Evolutionary conservation across 2,888 invertebrate genomes (phyloP).

Genomic region (Tillus elongatus): DNA sequence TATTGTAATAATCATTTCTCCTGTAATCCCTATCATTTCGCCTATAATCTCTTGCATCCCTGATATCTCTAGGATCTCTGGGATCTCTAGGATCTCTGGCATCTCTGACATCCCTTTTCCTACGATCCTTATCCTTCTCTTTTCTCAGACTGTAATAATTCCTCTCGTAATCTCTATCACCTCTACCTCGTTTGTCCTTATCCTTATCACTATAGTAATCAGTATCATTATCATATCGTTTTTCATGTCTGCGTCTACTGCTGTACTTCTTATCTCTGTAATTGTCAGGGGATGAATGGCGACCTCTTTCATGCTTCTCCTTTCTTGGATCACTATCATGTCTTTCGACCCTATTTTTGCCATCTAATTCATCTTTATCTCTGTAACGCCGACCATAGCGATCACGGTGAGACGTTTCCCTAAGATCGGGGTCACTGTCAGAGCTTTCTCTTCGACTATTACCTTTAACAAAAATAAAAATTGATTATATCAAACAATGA

Average conservation of each 20-base stretch:
- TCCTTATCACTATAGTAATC: slow-evolving; percentile 62
- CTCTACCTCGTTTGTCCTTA: slow-evolving; percentile 42
- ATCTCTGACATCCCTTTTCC: slow-evolving; percentile 35
- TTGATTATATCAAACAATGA: slow-evolving; percentile 8
- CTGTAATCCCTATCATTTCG: slow-evolving; percentile 29
- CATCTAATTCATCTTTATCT: slow-evolving; percentile 8
- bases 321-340: slow-evolving; percentile 27
- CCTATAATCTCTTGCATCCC: slow-evolving; percentile 30
- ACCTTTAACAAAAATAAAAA: not conserved
- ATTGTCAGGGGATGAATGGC: slow-evolving; percentile 32
- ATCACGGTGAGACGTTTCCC: slow-evolving; percentile 19
- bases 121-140: slow-evolving; percentile 39
- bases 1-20: slow-evolving; percentile 29
- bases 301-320: slow-evolving; percentile 28
- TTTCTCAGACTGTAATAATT: slow-evolving; percentile 37
- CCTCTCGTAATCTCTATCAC: slow-evolving; percentile 36
- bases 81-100: slow-evolving; percentile 33
- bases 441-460: slow-evolving; percentile 33
- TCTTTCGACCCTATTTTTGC: slow-evolving; percentile 24
- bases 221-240: slow-evolving; percentile 57
- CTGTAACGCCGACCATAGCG: slow-evolving; percentile 14
- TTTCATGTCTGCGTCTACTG: slow-evolving; percentile 36
- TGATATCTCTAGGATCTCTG: slow-evolving; percentile 38
- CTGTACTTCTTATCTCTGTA: slow-evolving; percentile 32
- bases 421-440: slow-evolving; percentile 32